Base-by-base conservation (phyloP, 2,113 vertebrate species). In the Sminthopsis crassicaudata region DNA sequence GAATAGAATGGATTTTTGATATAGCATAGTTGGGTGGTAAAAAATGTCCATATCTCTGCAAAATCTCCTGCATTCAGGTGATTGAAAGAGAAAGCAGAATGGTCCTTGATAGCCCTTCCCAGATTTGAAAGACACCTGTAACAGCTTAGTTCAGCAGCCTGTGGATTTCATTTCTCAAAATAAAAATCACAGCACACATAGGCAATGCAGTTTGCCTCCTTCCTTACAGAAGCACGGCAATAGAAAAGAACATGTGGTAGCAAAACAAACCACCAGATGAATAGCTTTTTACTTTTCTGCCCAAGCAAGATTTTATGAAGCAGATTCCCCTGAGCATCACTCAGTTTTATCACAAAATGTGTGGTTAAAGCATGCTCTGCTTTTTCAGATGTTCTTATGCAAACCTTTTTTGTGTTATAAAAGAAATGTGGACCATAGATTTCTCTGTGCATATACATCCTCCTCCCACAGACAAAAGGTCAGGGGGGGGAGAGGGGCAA, bases 271-370 rank as follows among this genome's bases (percentile, higher is more conserved):
- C 52, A n/a, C 42, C 67, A 89, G 30, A 67, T 89, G 53, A 98
- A 96, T 92, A 94, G 42, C n/a, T 90, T 93, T 48, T 89, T 53
- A 14, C 91, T 57, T 84, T 51, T 30, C 36, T 8, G 3, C 1
- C 1, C 0, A n/a, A 53, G 23, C 52, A 46, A 46, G 60, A 91
- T 95, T 96, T 97, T 97, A 94, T 93, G 52, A 19, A 92, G 55
- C 48, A 89, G 92, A 10, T 26, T 90, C 42, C 16, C 46, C 42
- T 25, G 52, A 92, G 93, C 19, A 3, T 53, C 95, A 89, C n/a
- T 42, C 36, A 8, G 90, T 84, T 97, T 94, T 88, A 46, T 94
- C 54, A 22, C 84, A 51, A 67, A 55, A 7, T 60, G 16, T 46
- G 96, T 95, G 67, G 30, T 91, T 95, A 89, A 92, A 94, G 50